A percentile compares a stretch with the other conserved stretches of the same genome.
Conservation (phyloP, 2,113 vertebrate genomes). For the Cathartes aura region DNA sequence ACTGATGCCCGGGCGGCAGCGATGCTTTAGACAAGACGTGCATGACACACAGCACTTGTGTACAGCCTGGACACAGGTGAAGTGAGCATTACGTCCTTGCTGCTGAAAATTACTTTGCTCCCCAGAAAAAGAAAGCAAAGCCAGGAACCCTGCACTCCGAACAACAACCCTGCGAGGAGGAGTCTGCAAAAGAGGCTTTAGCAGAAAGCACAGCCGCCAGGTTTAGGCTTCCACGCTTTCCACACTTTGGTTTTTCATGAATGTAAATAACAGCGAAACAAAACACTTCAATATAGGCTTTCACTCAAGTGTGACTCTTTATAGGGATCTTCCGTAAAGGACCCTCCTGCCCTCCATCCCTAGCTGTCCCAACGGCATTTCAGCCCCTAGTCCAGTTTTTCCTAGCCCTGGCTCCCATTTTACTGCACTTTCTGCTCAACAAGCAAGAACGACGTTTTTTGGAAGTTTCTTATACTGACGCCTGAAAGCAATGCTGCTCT, state of each 20-base stretch:
- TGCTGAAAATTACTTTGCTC: not conserved
- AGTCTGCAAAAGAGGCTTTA: not conserved
- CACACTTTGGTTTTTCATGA: not conserved
- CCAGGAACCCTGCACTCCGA: not conserved
- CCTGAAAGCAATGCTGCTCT: not conserved
- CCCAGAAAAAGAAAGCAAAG: not conserved
- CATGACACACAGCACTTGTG: not conserved
- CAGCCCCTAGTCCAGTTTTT: not conserved
- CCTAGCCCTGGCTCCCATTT: not conserved
- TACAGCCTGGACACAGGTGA: not conserved
- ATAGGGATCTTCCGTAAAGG: not conserved
- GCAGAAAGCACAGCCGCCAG: not conserved
- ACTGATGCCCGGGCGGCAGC: accelerated
- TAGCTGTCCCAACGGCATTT: not conserved
- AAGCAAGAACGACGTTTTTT: not conserved
- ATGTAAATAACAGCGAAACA: not conserved
- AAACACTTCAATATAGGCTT: not conserved
- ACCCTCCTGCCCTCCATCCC: not conserved
- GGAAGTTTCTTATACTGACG: not conserved
- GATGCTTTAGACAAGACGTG: not conserved
- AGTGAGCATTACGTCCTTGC: too few species aligned
- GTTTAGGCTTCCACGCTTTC: not conserved
- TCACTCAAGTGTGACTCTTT: not conserved
- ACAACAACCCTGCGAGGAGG: not conserved
- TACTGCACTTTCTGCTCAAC: not conserved